Percentiles rank a stretch among this genome's conserved stretches.
Conservation (phyloP, 1,140 invertebrate species). For the Venustaconcha ellipsiformis region DNA sequence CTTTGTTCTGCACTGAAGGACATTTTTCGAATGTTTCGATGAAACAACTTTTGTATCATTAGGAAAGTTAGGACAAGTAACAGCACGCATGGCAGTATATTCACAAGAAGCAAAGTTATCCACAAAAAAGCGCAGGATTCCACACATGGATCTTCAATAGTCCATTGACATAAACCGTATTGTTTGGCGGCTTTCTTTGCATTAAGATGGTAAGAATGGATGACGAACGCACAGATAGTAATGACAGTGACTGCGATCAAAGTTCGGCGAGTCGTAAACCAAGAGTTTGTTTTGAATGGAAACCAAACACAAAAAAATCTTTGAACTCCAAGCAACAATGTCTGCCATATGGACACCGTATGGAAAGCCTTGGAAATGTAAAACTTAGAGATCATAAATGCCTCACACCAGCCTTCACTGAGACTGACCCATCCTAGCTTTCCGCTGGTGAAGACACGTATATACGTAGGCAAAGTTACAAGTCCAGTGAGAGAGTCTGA, state of each 20-base stretch:
- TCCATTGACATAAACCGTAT: slow-evolving; percentile 9
- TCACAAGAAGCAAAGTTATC: slow-evolving; percentile 20
- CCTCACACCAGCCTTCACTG: slow-evolving; percentile 13
- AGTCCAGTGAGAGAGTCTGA: slow-evolving; percentile 23
- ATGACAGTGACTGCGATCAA: neutral
- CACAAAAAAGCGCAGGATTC: slow-evolving; percentile 19
- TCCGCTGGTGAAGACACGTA: slow-evolving; percentile 4
- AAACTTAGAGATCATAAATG: slow-evolving; percentile 16
- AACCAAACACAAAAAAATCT: slow-evolving; percentile 21
- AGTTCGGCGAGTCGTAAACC: slow-evolving; percentile 17
- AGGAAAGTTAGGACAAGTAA: slow-evolving; percentile 1
- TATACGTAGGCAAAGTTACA: slow-evolving; percentile 8
- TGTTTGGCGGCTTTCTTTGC: neutral
- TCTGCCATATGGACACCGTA: slow-evolving; percentile 31
- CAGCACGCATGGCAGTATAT: slow-evolving; percentile 18
- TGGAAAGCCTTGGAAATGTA: slow-evolving; percentile 18
- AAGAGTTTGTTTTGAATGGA: slow-evolving; percentile 8
- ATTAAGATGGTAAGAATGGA: slow-evolving; percentile 26
- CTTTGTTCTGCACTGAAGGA: too few species aligned
- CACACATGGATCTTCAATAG: slow-evolving; percentile 2
- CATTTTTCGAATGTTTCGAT: neutral
- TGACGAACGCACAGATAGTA: slow-evolving; percentile 6
- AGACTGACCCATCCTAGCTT: neutral
- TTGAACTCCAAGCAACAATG: slow-evolving; percentile 26
- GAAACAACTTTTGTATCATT: slow-evolving; percentile 11